Evolutionary conservation across 2,797 vertebrate species (phyloP).

Genomic region (Hoplostethus atlanticus): DNA sequence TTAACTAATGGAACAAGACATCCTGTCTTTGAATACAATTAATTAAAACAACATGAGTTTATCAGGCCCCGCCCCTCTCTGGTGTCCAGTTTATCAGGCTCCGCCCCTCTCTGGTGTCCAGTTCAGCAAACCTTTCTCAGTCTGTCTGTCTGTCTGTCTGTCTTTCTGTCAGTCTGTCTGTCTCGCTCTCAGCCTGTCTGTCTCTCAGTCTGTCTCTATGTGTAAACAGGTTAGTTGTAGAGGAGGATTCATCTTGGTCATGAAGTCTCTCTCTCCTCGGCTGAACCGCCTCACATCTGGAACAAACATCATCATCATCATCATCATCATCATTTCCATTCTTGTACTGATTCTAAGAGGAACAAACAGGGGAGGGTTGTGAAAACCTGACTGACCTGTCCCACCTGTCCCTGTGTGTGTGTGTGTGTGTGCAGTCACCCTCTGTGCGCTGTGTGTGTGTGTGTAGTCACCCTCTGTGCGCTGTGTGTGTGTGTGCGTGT

Average conservation of each 20-base stretch:
- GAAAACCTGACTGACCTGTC: too few species aligned
- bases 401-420: neutral
- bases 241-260: constrained; percentile 69
- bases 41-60: too few species aligned
- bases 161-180: neutral
- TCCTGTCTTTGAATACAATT: too few species aligned
- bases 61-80: too few species aligned
- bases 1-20: too few species aligned
- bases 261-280: constrained; percentile 77
- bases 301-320: neutral
- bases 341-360: too few species aligned
- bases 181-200: neutral
- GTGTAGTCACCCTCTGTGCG: neutral
- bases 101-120: too few species aligned
- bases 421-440: constrained; percentile 52
- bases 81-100: too few species aligned
- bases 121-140: too few species aligned
- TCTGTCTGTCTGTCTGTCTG: too few species aligned
- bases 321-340: too few species aligned
- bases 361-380: too few species aligned
- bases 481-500: neutral
- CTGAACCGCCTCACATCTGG: constrained; percentile 68
- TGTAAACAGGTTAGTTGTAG: constrained; percentile 78
- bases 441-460: constrained; percentile 44
- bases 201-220: constrained; percentile 35